Evolutionary conservation across 2,113 vertebrate genomes (phyloP).

Genomic region (Spilogale gracilis): DNA sequence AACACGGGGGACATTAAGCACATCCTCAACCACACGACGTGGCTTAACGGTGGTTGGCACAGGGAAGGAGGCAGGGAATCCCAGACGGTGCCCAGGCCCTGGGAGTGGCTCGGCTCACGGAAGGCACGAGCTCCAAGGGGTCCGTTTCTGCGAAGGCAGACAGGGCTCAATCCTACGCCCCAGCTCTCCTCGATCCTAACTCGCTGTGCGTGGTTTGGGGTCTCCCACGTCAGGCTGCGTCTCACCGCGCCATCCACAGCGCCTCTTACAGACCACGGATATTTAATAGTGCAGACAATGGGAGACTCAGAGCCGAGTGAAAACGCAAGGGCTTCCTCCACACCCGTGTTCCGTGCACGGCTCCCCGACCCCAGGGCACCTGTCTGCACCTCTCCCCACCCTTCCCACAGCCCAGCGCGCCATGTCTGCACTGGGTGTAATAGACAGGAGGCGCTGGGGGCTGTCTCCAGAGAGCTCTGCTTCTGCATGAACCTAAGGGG

Average conservation of each 20-base stretch:
- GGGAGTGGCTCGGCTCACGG: neutral
- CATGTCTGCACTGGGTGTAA: neutral
- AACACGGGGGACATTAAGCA: too few relatives aligned
- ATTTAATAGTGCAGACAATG: too few relatives aligned
- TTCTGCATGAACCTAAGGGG: rapidly evolving
- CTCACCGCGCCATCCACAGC: rapidly evolving
- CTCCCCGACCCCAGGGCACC: neutral
- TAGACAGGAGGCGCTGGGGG: neutral
- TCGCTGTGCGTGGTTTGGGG: neutral
- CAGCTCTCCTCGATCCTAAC: neutral
- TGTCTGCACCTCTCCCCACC: neutral
- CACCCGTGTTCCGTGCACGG: too few relatives aligned
- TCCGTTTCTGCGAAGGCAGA: neutral
- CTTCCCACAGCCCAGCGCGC: neutral
- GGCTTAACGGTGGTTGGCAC: too few relatives aligned
- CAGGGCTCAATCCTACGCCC: rapidly evolving
- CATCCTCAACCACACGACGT: neutral
- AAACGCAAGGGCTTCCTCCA: neutral
- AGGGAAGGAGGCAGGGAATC: too few relatives aligned
- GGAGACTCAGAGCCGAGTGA: too few relatives aligned
- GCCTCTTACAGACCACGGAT: rapidly evolving
- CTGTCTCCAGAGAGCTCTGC: too few relatives aligned
- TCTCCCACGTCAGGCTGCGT: rapidly evolving
- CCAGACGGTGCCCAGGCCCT: neutral
- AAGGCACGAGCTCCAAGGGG: neutral